Conservation (phyloP, 2,113 vertebrate species). For the Salvelinus alpinus region DNA sequence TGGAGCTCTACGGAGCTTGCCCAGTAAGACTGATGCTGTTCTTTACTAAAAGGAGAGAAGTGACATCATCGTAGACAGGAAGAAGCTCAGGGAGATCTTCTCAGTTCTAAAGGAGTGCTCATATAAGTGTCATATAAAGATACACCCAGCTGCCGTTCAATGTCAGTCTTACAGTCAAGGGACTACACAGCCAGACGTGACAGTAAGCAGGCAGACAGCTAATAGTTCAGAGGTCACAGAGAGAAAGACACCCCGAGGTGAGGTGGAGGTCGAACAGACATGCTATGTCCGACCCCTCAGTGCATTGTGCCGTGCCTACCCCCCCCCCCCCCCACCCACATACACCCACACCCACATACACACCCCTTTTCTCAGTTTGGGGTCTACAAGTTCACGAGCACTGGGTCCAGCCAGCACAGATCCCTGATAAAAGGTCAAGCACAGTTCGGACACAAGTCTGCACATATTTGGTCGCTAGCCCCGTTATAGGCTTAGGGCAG, state of each 20-base stretch:
- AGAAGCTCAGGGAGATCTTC: too few relatives aligned
- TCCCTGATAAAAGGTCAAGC: conserved; percentile 58
- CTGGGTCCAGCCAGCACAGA: background rate
- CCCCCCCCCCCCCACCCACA: conserved; percentile 10
- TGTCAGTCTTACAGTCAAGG: too few relatives aligned
- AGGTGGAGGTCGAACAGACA: too few relatives aligned
- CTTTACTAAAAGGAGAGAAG: too few relatives aligned
- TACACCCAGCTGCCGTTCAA: too few relatives aligned
- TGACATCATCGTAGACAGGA: too few relatives aligned
- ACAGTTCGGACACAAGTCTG: conserved; percentile 66
- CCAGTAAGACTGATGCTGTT: background rate
- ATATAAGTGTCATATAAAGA: too few relatives aligned
- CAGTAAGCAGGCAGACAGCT: background rate
- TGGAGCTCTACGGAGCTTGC: background rate
- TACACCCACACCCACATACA: conserved; percentile 52
- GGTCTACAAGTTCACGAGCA: conserved; percentile 68
- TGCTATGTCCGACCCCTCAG: background rate
- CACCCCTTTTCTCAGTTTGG: conserved; percentile 48
- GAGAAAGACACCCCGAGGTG: background rate
- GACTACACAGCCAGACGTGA: too few relatives aligned
- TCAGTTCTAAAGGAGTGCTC: too few relatives aligned
- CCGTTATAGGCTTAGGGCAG: conserved; percentile 69
- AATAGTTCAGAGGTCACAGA: background rate
- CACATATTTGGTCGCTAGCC: conserved; percentile 66
- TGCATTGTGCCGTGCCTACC: background rate